Conservation (phyloP, 2,113 vertebrate species). For the Galemys pyrenaicus region DNA sequence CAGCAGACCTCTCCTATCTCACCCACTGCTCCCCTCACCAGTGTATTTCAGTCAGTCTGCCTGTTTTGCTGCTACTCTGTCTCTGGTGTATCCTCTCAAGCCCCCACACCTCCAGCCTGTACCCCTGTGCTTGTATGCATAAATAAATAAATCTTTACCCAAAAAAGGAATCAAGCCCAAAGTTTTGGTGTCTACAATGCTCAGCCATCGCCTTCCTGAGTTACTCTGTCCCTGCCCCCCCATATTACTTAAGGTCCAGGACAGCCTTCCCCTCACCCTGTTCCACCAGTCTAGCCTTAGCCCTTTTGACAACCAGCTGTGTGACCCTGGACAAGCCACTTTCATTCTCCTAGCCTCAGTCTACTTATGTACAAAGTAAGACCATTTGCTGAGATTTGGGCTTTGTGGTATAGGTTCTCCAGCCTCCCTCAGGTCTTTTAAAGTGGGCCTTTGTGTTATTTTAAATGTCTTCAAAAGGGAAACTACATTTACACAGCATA, state of each 20-base stretch:
- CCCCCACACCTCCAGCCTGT: too few relatives aligned
- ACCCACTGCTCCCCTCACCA: too few relatives aligned
- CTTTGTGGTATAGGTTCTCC: slow-evolving; percentile 14
- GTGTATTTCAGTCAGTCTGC: too few relatives aligned
- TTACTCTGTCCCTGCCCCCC: background rate
- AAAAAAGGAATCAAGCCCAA: background rate
- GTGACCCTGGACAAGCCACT: background rate
- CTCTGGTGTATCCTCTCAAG: too few relatives aligned
- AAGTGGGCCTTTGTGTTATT: slow-evolving; percentile 29
- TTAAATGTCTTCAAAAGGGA: slow-evolving; percentile 32
- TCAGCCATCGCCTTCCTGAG: background rate
- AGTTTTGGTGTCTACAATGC: background rate
- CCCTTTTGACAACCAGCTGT: background rate
- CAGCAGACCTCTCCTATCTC: too few relatives aligned
- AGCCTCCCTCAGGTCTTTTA: slow-evolving; percentile 25
- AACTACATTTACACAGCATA: background rate
- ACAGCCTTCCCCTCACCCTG: background rate
- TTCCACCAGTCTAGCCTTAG: background rate
- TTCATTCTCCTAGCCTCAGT: background rate
- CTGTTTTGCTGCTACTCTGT: too few relatives aligned
- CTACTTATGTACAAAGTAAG: background rate
- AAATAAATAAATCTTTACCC: too few relatives aligned
- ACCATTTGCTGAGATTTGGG: background rate
- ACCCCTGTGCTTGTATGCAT: too few relatives aligned
- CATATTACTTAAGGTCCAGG: too few relatives aligned